Evolutionary conservation across 2,797 vertebrate genomes (phyloP), one percentile per base, ranked within the genome.

Genomic region (Gouania willdenowi): DNA sequence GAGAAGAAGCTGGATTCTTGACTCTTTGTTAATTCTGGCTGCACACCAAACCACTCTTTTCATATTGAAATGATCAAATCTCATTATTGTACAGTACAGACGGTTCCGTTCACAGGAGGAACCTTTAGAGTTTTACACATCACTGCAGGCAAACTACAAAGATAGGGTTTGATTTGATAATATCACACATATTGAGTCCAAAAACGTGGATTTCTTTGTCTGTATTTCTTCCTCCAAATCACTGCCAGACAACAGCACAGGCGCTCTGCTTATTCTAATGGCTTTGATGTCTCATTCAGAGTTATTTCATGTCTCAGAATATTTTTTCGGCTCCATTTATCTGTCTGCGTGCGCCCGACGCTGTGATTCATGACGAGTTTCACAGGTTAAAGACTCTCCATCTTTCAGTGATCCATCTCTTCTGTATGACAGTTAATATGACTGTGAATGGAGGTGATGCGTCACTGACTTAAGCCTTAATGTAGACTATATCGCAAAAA

Each of bases 381-480:
- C 50, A 54, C 26, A 46, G 33, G 26, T 10, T 9, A 45, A 35
- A 24, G 38, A 33, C 23, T 3, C 41, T 25, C 28, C 22, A 38
- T 20, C 33, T 36, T 34, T 55, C 30, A 58, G 66, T 47, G 49
- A 47, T 65, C 50, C 23, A 40, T 46, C 55, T 31, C 43, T 59
- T 36, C 20, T 10, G 10, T 32, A 14, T 31, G 47, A 44, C 32
- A 6, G 41, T n/a, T 6, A 7, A 26, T 18, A 19, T 46, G 23
- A 17, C 17, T 18, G 25, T 60, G 47, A 54, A 54, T 53, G 43
- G 40, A 34, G 26, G 21, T 27, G 26, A 19, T 41, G 28, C 41
- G 31, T 27, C 35, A 22, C 12, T 48, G 41, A 64, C 23, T 33
- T 0, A 0, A 18, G 19, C 24, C 28, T 4, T 57, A 30, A 44